phyloP scores from a whole-genome alignment of 1,140 invertebrate genomes.

The Probaryconus sp. region DNA sequence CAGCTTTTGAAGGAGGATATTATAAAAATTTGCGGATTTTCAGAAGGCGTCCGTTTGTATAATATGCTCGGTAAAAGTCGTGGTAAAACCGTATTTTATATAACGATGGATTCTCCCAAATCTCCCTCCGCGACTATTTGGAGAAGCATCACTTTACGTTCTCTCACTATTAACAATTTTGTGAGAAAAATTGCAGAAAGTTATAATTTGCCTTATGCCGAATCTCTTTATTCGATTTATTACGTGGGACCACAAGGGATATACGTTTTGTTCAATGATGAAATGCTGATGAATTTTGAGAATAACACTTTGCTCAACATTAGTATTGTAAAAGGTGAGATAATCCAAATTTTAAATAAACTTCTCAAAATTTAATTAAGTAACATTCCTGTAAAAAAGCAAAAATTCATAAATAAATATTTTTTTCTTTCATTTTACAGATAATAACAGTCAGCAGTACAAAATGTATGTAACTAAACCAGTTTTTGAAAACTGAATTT shows the following conservation, averaged over 20 bases:
- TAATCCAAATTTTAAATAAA: not conserved
- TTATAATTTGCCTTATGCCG: constrained; percentile 78
- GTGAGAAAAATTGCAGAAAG: constrained; percentile 82
- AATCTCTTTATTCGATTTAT: constrained; percentile 82
- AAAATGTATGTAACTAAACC: constrained; percentile 49
- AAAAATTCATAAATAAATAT: not conserved
- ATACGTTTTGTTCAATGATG: constrained; percentile 86
- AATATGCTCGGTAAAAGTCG: constrained; percentile 43
- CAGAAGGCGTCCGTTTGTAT: constrained; percentile 32
- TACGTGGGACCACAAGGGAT: constrained; percentile 87
- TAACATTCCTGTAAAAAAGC: not conserved
- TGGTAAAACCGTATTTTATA: constrained; percentile 81
- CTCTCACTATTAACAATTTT: constrained; percentile 83
- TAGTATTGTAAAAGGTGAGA: constrained; percentile 78
- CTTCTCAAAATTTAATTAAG: too few relatives aligned
- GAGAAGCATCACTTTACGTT: constrained; percentile 88
- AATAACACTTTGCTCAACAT: constrained; percentile 83
- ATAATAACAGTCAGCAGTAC: constrained; percentile 59
- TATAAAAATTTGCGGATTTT: constrained; percentile 47
- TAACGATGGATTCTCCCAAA: constrained; percentile 83
- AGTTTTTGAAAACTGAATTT: constrained; percentile 33
- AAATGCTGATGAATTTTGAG: constrained; percentile 83
- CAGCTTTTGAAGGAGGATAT: constrained; percentile 39
- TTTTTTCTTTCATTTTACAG: constrained; percentile 58
- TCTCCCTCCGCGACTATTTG: constrained; percentile 78